A percentile compares a stretch with the other conserved stretches of the same genome.
Evolutionary conservation across 2,113 vertebrate genomes (phyloP).

Genomic region (Tautogolabrus adspersus): DNA sequence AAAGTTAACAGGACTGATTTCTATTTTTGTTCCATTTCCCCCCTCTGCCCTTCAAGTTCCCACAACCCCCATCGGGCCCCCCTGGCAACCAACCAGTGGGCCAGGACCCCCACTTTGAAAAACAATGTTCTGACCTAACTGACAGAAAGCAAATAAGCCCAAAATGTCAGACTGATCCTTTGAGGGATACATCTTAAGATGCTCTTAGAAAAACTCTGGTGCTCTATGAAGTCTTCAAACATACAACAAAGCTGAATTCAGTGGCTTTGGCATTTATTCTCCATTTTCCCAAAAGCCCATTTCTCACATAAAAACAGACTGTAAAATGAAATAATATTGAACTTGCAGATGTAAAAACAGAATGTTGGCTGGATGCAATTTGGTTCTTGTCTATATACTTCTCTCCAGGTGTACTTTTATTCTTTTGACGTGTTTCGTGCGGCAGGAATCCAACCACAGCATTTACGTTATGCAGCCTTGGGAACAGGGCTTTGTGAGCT

Average conservation of each 20-base stretch:
- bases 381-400: conserved; percentile 18
- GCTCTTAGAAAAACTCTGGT: not conserved
- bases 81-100: no score
- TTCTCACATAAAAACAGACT: not conserved
- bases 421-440: conserved; percentile 84
- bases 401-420: conserved; percentile 87
- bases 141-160: not conserved
- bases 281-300: not conserved
- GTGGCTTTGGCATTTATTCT: not conserved
- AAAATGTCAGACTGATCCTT: conserved; percentile 2
- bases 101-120: no score
- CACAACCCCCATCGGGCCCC: no score
- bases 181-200: not conserved
- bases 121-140: not conserved
- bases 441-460: conserved; percentile 80
- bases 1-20: no score
- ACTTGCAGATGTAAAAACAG: not conserved
- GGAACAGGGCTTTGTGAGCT: conserved; percentile 85
- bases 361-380: not conserved
- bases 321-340: not conserved
- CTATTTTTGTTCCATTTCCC: no score
- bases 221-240: not conserved
- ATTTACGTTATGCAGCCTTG: conserved; percentile 81
- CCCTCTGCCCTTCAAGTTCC: no score
- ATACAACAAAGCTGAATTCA: not conserved